Conservation (phyloP, 1,140 invertebrate species). For the Rhopalosiphum maidis region DNA sequence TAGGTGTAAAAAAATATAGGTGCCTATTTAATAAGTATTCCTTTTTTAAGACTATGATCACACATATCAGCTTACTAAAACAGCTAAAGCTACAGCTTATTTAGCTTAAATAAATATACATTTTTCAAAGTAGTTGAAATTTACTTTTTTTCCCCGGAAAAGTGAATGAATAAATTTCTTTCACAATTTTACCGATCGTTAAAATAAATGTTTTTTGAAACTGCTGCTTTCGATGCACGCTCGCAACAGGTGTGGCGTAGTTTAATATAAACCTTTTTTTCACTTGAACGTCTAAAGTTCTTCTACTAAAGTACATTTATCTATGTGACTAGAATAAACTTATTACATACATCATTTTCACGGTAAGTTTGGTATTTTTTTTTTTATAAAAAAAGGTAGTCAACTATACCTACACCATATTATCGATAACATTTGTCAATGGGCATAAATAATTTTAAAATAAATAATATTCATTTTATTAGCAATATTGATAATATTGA, state of each 20-base stretch:
- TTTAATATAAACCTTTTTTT: constrained; percentile 29
- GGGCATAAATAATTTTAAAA: not conserved
- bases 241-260: not conserved
- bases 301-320: constrained; percentile 6
- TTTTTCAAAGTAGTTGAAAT: not conserved
- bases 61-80: not conserved
- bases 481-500: not conserved
- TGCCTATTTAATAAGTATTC: not conserved
- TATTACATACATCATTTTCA: not conserved
- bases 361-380: not conserved
- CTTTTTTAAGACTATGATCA: not conserved
- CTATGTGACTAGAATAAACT: constrained; percentile 29
- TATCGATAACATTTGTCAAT: not conserved
- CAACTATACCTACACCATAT: not conserved
- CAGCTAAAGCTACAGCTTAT: not conserved
- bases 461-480: not conserved
- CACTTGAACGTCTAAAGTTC: not conserved
- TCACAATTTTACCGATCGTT: not conserved
- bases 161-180: not conserved
- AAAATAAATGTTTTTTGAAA: constrained; percentile 30
- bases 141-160: not conserved
- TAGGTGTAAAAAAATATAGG: not conserved
- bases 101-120: not conserved
- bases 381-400: not conserved
- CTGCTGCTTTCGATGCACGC: not conserved